Evolutionary conservation across 2,113 vertebrate genomes (phyloP), one percentile per base, ranked within the genome.

Genomic region (Geococcyx californianus): DNA sequence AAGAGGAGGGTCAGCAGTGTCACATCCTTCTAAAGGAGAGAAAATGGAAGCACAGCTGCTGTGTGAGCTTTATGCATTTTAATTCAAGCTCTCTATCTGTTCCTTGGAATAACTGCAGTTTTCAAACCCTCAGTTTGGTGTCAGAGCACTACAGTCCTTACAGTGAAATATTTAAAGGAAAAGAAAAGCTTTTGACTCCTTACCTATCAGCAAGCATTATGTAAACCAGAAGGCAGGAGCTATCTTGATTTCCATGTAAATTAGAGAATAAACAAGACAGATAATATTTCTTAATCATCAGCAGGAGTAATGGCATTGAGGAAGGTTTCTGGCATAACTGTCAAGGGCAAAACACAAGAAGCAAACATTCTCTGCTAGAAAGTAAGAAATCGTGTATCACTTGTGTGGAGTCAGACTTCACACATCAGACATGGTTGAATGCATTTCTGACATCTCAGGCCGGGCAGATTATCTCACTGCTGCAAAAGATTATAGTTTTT

Each of bases 391-490:
- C 11, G 2, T 29, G 40, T 13, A 54, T 31, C 36, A 28, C 36
- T 49, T 20, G 19, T 16, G 33, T 19, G 44, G 44, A 85, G 51
- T 42, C 62, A 83, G 49, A 56, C 62, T 67, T 55, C 58, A 34
- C 1, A 1, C 16, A 66, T 42, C 29, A 0, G 63, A 51, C 58
- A 26, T 2, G 34, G 66, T 19, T 8, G 4, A 82, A 42, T 28
- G 20, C 52, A 9, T 76, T 91, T 84, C 63, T 79, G 38, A 73
- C 42, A 23, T 60, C 84, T 88, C 93, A 4, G 40, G n/a, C n/a
- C n/a, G n/a, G 87, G 59, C 81, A 66, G 45, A 59, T 76, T 70
- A 89, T 89, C 87, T 95, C 93, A 73, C 58, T 36, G 1, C 72
- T 66, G 72, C 55, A 10, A 31, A 40, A 6, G n/a, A n/a, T n/a